A percentile compares a stretch with the other conserved stretches of the same genome.
Conservation (phyloP, 2,888 invertebrate genomes). For the Mactromeris polynyma region DNA sequence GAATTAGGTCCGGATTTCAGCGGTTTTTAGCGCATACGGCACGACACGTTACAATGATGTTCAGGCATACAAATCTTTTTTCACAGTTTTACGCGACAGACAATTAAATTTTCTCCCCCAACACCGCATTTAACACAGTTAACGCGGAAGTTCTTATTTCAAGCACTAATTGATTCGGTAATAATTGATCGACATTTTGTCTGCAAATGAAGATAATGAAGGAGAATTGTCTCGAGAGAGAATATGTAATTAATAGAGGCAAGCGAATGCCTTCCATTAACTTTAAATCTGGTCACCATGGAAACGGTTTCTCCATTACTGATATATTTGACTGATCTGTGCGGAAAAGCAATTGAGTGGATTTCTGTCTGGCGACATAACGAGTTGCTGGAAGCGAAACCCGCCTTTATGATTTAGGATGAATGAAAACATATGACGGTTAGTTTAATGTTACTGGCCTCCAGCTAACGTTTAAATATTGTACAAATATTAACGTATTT, state of each 20-base stretch:
- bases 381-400: neutral
- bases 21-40: too few relatives aligned
- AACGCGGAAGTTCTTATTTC: neutral
- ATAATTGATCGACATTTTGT: neutral
- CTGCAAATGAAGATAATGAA: neutral
- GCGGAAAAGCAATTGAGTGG: neutral
- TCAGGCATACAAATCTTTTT: neutral
- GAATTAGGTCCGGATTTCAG: too few relatives aligned
- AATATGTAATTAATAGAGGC: conserved; percentile 20
- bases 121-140: neutral
- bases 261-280: conserved; percentile 14
- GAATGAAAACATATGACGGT: neutral
- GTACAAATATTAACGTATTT: too few relatives aligned
- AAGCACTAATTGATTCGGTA: neutral
- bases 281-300: conserved; percentile 21
- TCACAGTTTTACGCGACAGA: neutral
- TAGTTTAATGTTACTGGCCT: too few relatives aligned
- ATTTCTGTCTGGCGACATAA: neutral
- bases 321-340: neutral
- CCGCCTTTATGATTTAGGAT: neutral
- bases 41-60: too few relatives aligned
- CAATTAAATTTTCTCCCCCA: neutral
- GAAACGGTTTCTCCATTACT: conserved; percentile 10
- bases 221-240: neutral
- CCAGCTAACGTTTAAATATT: too few relatives aligned